Percentiles rank a stretch among this genome's conserved stretches.
Evolutionary conservation across 2,888 invertebrate species (phyloP).

Genomic region (Horisme vitalbata): DNA sequence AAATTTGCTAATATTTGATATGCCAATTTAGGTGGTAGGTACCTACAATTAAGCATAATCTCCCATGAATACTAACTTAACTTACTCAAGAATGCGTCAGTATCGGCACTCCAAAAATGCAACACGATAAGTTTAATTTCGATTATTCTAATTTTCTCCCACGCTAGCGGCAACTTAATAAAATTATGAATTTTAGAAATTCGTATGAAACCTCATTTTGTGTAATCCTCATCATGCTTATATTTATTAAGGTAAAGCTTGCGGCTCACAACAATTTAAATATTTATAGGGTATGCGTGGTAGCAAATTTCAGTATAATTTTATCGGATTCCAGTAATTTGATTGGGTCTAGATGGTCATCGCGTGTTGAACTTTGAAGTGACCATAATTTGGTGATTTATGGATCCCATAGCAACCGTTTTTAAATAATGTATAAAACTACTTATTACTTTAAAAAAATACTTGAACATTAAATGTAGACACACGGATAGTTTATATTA

Average conservation of each 20-base stretch:
- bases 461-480: too few species aligned
- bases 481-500: too few species aligned
- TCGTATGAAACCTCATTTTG: constrained; percentile 22
- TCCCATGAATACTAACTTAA: constrained; percentile 4
- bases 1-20: background rate
- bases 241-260: constrained; percentile 25
- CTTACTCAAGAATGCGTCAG: constrained; percentile 12
- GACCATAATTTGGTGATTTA: constrained; percentile 26
- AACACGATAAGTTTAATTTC: constrained; percentile 20
- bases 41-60: background rate
- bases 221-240: constrained; percentile 25
- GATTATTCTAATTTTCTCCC: constrained; percentile 18
- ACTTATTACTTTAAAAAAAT: too few species aligned
- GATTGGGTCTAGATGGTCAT: constrained; percentile 47
- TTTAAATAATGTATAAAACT: constrained; percentile 8
- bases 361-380: constrained; percentile 54
- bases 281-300: constrained; percentile 64
- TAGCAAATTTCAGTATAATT: constrained; percentile 64
- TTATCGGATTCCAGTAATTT: constrained; percentile 53
- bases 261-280: constrained; percentile 45
- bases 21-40: background rate
- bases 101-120: constrained; percentile 14
- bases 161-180: constrained; percentile 19
- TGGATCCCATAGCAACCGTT: constrained; percentile 20
- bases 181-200: constrained; percentile 22